Base-by-base conservation (phyloP, 2,888 invertebrate species). In the Tetheella fluctuosa region DNA sequence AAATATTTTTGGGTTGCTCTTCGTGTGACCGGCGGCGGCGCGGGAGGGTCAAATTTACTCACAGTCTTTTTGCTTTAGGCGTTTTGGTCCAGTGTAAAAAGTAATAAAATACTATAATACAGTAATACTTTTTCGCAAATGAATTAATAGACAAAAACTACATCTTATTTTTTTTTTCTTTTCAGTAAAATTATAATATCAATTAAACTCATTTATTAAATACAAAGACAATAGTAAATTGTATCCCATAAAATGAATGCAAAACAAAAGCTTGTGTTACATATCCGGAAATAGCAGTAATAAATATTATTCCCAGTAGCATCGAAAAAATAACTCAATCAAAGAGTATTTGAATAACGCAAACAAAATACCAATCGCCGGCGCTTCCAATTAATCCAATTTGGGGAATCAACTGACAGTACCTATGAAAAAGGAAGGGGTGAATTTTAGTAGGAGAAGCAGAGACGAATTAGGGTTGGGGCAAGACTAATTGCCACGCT, bases 321-420 rank as follows among this genome's bases (percentile, higher is more conserved):
- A 52, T 48, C 20, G 25, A 30, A 52, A 52, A 17, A 42, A 55
- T 39, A 34, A 23, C 57, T 55, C 58, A 60, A 59, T 62, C 58
- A 64, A 64, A 62, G 52, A 23, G 10, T 64, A 66, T 72, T 68
- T 68, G 57, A 65, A 67, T 67, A 68, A 55, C 30, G 57, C 52
- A 52, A 58, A 62, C 62, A 64, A 61, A 52, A 66, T 63, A 59
- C 55, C 69, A 67, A 69, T 67, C 64, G 64, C 54, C 54, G 53
- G 55, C 25, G 53, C 57, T 59, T 67, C 63, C 73, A 78, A 73
- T 77, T 76, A 73, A 67, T 64, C 61, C 67, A 63, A 70, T 72
- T 48, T 66, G 62, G 55, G 34, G 60, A n/a, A 25, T 62, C 60
- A 64, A 65, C 66, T 69, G 68, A 65, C 63, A 68, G 63, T 64